Base-by-base conservation (phyloP, 2,888 invertebrate genomes). In the Actias luna region DNA sequence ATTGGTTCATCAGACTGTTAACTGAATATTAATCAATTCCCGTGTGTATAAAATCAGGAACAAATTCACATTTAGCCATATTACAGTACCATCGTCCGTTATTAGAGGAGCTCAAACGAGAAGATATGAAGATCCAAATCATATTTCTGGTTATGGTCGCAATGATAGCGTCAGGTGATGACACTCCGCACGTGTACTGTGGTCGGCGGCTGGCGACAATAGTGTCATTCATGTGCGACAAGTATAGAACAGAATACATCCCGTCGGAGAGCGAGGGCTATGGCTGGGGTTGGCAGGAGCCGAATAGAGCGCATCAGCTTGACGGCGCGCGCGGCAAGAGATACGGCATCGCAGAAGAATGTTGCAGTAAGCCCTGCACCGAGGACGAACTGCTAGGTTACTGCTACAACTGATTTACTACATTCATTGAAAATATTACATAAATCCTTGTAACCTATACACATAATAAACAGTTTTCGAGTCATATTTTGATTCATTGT, bases 281-380 rank as follows among this genome's bases (percentile, higher is more conserved):
- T 25, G 46, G 55, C 16, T 14, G 29, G 55, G 1, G 27, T 14
- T 59, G 59, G 36, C 16, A 27, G 27, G 25, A 7, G n/a, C 33
- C 16, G 14, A 33, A 62, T 25, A 57, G 29, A 33, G 58, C 57
- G 0, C 31, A 16, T 7, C 2, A 29, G 39, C 25, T 62, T 4
- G 25, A 29, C 12, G n/a, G 36, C 5, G 12, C n/a, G 5, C 29
- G 70, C 27, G 62, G 64, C 31, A 74, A 71, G 59, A 42, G 59
- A 57, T 52, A 70, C n/a, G 67, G 64, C 10, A 65, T 72, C 7
- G 69, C 67, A 10, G 64, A 63, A 5, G 73, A 75, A 27, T 76
- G 75, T 67, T 74, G 74, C 39, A 64, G 65, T 22, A 58, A 62
- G 14, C 27, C 58, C 7, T 73, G 74, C 63, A 64, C 67, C 16